Base-by-base conservation (phyloP, 2,888 invertebrate genomes). In the Leucophenga montana region DNA sequence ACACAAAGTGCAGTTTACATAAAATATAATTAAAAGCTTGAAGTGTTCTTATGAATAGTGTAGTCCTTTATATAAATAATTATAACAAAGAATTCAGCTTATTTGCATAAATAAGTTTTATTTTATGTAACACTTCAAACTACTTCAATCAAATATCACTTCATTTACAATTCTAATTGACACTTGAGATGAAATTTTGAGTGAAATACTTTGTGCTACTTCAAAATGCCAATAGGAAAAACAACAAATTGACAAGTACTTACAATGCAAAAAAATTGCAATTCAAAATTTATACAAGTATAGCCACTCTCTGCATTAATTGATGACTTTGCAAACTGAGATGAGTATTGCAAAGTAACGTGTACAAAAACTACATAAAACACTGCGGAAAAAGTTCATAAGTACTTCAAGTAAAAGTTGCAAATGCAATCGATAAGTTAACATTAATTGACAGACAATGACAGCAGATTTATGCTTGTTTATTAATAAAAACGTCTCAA, bases 361-460 rank as follows among this genome's bases (percentile, higher is more conserved):
- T 20, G 9, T 20, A 62, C 8, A 62, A 20, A 44, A 61, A 44
- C 39, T 18, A 16, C 14, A 53, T 9, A 18, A 53, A 53, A 16
- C 18, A 54, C 22, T 14, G 5, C 22, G 13, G 8, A 18, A 20
- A 54, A 54, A 54, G 11, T 20, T 53, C 18, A 18, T 20, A n/a
- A n/a, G n/a, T n/a, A 61, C 61, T 61, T 61, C 44, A 61, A 61
- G 18, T 44, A 39, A 61, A 61, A 61, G 61, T 61, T 46, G 48
- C 27, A 48, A 64, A 46, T 64, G 46, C 46, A 46, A 64, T 57
- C 67, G 27, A 67, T 67, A 44, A 67, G 56, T 57, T 46, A 44
- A 67, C 44, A 67, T 44, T 67, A 64, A 64, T 64, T 64, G 62
- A 64, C 62, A 64, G 62, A 64, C 62, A 64, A 62, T 64, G 62